Base-by-base conservation (phyloP, 1,140 invertebrate genomes). In the Papilio glaucus region DNA sequence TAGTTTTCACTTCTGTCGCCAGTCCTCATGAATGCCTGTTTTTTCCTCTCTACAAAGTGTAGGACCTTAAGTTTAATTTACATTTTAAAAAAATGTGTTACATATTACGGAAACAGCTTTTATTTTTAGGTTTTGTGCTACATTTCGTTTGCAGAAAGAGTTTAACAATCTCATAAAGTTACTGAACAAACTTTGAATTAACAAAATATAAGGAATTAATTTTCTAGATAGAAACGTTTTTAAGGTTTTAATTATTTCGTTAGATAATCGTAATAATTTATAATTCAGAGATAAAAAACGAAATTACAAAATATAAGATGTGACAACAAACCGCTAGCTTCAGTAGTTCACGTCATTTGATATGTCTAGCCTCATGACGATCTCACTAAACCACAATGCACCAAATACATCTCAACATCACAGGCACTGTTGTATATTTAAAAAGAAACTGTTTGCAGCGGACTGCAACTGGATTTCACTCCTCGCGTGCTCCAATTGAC, bases 351-450 rank as follows among this genome's bases (percentile, higher is more conserved):
- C 39, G 33, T 57, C 18, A 57, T 57, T 26, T 57, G 49, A 57
- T 57, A 8, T 21, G 49, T 12, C 4, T 24, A 24, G 21, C 12
- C 10, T 10, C 18, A 49, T 21, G 21, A 33, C 29, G 2, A 79
- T 74, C 53, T 75, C 73, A 61, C 73, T 73, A 49, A 68, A 79
- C 37, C 76, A 73, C 13, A 81, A 63, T 39, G 74, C 74, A 74
- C 76, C 75, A 73, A 77, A 79, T 77, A 81, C 80, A 71, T 33
- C 6, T 33, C 2, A 33, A 33, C 29, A 33, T 33, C n/a, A 33
- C 2, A 33, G 29, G 2, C 2, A 3, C 6, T 33, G 6, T 33
- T 33, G 6, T 33, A 33, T 33, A 3, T 33, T 13, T 61, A 61
- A 26, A 13, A 13, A 67, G 26, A 42, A 6, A 49, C 12, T 42